These are phyloP conservation scores for Nephotettix cincticeps DNA, from an alignment of 1,140 invertebrate species.

Conservation along the genomic window DNA sequence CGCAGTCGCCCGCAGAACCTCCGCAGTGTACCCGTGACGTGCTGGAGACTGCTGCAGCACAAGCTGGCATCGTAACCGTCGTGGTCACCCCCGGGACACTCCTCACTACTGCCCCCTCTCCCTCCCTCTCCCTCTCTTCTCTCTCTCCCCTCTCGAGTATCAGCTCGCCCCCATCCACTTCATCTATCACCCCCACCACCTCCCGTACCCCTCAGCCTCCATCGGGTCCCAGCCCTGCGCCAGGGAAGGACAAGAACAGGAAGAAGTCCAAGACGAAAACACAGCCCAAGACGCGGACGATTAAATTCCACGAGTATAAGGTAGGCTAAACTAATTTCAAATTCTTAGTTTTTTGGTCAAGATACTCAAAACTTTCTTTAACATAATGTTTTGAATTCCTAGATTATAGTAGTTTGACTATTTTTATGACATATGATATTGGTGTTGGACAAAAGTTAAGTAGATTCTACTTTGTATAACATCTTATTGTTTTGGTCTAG, in stretches of 20 bases:
- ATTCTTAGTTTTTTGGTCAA: too few species aligned
- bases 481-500: too few species aligned
- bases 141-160: constrained; percentile 35
- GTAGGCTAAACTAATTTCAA: too few species aligned
- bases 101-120: constrained; percentile 26
- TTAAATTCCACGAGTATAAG: constrained; percentile 99
- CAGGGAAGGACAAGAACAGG: constrained; percentile 78
- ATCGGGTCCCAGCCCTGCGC: constrained; percentile 51
- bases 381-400: too few species aligned
- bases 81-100: constrained; percentile 39
- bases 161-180: constrained; percentile 35
- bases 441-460: too few species aligned
- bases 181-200: constrained; percentile 42
- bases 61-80: constrained; percentile 64
- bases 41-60: constrained; percentile 60
- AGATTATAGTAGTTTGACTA: too few species aligned
- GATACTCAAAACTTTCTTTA: too few species aligned
- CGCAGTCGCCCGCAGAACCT: constrained; percentile 47
- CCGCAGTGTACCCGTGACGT: constrained; percentile 49
- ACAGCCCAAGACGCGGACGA: constrained; percentile 81
- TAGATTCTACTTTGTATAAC: too few species aligned
- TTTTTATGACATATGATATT: too few species aligned
- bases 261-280: constrained; percentile 87
- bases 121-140: constrained; percentile 27
- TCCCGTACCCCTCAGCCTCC: constrained; percentile 57